Evolutionary conservation across 2,888 invertebrate genomes (phyloP), one percentile per base, ranked within the genome.

Genomic region (Eupithecia insigniata): DNA sequence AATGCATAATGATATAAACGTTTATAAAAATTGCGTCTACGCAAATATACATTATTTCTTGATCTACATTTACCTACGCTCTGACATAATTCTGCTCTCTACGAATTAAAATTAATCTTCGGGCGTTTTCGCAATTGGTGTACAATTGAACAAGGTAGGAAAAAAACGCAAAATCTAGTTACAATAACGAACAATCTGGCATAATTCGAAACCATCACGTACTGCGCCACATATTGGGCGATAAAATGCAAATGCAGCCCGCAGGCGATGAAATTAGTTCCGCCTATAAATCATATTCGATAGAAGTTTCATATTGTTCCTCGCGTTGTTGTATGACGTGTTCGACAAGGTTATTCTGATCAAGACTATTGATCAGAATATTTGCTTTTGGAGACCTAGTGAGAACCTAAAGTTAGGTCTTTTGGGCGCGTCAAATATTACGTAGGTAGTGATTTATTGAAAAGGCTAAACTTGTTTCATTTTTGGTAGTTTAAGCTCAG

Each of bases 221-320:
- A 26, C 39, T 39, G 36, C 32, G 36, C 36, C 66, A 61, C 36
- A 68, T 65, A 61, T 74, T 66, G 72, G 30, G 62, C 58, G 71
- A 71, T 79, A 77, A 77, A 74, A 79, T 79, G 79, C 79, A 79
- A 79, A 79, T 79, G 75, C 74, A 74, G 30, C 69, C 61, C 62
- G 71, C 75, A 43, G 64, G 58, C 43, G 66, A 64, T 46, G 30
- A 69, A 75, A 76, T 76, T 75, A 75, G 67, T 72, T 70, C 36
- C 70, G 67, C 58, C 61, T 60, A 60, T 76, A 71, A 73, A 76
- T 77, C 75, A 78, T 76, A 68, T 70, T 69, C 67, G 61, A 55
- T 68, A n/a, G 30, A 66, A 18, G 26, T 16, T 66, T 26, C 22
- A 62, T 34, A 62, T 39, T 55, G 55, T 14, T 55, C 55, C 22